A percentile compares a stretch with the other conserved stretches of the same genome.
These are phyloP conservation scores for Enteromius afrohamiltoni DNA, from an alignment of 2,797 vertebrate species.

Conservation along the genomic window DNA sequence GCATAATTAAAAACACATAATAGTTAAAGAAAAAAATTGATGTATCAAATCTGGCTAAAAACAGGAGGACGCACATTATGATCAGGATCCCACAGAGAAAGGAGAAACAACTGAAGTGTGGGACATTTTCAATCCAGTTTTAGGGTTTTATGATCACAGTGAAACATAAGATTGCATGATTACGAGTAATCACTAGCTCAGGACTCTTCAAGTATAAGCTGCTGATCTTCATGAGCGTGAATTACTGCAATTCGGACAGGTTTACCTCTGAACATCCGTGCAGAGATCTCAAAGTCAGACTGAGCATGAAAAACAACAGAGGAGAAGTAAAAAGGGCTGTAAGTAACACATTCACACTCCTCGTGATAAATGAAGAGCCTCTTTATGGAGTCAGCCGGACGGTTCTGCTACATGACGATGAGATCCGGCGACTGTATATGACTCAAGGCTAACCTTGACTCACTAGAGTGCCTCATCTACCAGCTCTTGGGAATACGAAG, in stretches of 20 bases:
- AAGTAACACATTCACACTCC: constrained; percentile 31
- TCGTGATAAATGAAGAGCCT: constrained; percentile 47
- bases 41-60: not conserved
- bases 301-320: constrained; percentile 9
- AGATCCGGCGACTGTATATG: constrained; percentile 18
- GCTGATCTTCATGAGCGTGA: constrained; percentile 16
- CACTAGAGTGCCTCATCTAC: constrained; percentile 49
- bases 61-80: not conserved
- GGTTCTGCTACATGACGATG: constrained; percentile 11
- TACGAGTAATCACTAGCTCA: constrained; percentile 9
- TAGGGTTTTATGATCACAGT: not conserved
- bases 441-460: constrained; percentile 61
- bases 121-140: not conserved
- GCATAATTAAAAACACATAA: not conserved
- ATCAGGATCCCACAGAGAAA: not conserved
- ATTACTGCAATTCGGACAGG: not conserved
- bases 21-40: not conserved
- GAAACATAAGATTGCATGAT: constrained; percentile 17
- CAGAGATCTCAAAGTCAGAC: constrained; percentile 9
- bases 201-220: not conserved
- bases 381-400: constrained; percentile 28
- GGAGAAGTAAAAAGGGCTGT: constrained; percentile 19
- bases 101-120: constrained; percentile 3
- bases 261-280: constrained; percentile 20
- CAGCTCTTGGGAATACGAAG: constrained; percentile 51